Conservation (phyloP, 2,113 vertebrate species). For the Theristicus caerulescens region DNA sequence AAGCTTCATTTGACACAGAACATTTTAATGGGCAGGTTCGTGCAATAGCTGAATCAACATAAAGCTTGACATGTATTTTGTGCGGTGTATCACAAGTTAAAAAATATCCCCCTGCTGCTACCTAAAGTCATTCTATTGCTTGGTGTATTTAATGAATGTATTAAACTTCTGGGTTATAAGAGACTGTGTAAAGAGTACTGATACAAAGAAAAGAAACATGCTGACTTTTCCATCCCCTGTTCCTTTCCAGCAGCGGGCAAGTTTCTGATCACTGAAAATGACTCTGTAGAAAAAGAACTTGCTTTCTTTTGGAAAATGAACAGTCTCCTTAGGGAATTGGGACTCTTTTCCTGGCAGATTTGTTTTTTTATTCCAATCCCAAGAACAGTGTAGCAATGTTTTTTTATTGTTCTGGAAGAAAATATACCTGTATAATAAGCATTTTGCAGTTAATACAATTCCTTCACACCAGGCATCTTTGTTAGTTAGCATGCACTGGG, state of each 20-base stretch:
- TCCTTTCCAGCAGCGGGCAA: neutral
- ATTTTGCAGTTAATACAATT: slow-evolving; percentile 3
- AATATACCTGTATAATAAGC: neutral
- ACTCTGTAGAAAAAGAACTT: neutral
- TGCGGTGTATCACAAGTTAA: neutral
- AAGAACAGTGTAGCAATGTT: neutral
- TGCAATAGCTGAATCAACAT: fast-evolving
- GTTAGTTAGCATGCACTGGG: neutral
- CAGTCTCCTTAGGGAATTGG: neutral
- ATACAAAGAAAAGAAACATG: neutral
- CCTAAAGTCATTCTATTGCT: neutral
- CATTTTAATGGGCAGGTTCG: neutral
- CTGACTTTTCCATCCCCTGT: neutral
- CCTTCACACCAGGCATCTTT: slow-evolving; percentile 25
- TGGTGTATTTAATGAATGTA: neutral
- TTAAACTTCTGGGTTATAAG: neutral
- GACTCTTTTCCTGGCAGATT: neutral
- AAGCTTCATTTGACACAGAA: neutral
- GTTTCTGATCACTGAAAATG: slow-evolving; percentile 3
- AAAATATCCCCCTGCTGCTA: neutral
- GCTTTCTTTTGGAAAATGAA: neutral
- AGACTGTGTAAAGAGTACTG: neutral
- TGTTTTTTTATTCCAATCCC: neutral
- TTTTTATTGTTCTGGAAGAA: slow-evolving; percentile 32
- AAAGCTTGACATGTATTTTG: neutral